These are phyloP conservation scores for Alcis repandata DNA, from an alignment of 2,888 invertebrate genomes.

Conservation along the genomic window DNA sequence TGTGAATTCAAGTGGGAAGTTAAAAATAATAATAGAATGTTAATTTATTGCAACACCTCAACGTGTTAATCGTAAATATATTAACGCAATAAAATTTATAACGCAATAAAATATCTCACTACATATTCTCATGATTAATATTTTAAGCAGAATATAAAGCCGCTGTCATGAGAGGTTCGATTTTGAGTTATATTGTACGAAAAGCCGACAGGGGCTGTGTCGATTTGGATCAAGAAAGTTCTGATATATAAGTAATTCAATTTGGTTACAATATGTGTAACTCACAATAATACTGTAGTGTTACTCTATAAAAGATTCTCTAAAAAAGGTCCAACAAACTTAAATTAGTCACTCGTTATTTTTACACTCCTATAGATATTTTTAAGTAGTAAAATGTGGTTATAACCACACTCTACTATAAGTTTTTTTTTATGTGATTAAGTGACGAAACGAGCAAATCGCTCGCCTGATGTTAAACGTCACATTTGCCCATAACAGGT, in stretches of 20 bases:
- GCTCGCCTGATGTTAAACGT: no score
- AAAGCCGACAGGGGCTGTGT: constrained; percentile 1
- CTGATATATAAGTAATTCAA: neutral
- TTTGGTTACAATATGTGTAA: no score
- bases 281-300: no score
- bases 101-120: constrained; percentile 27
- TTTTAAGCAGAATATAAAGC: constrained; percentile 20
- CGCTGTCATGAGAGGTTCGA: constrained; percentile 9
- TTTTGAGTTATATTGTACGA: constrained; percentile 11
- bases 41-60: constrained; percentile 39
- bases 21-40: constrained; percentile 29
- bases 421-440: no score
- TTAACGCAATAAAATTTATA: constrained; percentile 25
- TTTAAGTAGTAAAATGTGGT: no score
- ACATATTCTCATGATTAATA: constrained; percentile 28
- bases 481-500: no score
- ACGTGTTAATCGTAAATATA: constrained; percentile 32
- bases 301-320: no score
- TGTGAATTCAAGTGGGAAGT: constrained; percentile 30
- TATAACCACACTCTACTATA: no score
- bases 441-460: no score
- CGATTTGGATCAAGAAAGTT: neutral
- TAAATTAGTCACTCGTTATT: no score
- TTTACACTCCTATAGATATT: no score
- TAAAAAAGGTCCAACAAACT: no score